These are phyloP conservation scores for Acronicta leporina DNA, from an alignment of 2,888 invertebrate genomes.

Conservation along the genomic window DNA sequence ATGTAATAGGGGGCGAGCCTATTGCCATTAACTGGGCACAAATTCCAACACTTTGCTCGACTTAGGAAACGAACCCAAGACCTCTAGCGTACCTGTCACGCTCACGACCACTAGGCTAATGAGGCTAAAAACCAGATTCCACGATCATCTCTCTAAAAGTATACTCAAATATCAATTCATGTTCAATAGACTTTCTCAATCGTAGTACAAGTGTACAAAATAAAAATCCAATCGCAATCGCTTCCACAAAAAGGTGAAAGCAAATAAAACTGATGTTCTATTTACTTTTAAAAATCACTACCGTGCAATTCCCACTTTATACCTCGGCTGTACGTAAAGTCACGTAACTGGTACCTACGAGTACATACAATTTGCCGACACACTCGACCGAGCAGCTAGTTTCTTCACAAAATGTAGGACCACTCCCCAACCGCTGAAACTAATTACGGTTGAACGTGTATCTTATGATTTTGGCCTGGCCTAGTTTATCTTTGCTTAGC, in stretches of 20 bases:
- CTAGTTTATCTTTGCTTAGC: constrained; percentile 26
- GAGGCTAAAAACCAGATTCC: no score
- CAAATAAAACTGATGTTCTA: constrained; percentile 35
- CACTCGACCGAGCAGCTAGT: constrained; percentile 16
- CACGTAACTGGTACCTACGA: constrained; percentile 41
- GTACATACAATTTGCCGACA: constrained; percentile 23
- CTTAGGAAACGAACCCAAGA: no score
- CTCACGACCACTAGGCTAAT: no score
- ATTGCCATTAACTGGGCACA: no score
- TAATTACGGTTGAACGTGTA: constrained; percentile 39
- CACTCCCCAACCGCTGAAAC: constrained; percentile 34
- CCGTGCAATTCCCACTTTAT: constrained; percentile 39
- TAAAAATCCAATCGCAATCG: constrained; percentile 27
- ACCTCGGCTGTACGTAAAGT: constrained; percentile 34
- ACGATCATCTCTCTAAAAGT: no score
- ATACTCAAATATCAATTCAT: no score
- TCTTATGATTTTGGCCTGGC: constrained; percentile 15
- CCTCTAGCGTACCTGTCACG: no score
- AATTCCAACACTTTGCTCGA: no score
- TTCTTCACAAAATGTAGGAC: constrained; percentile 38
- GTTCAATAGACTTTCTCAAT: constrained; percentile 1
- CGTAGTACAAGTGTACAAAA: constrained; percentile 15
- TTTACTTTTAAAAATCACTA: constrained; percentile 51
- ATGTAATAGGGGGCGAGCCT: no score
- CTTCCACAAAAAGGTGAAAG: constrained; percentile 17